Percentiles rank a stretch among this genome's conserved stretches.
Evolutionary conservation across 2,797 vertebrate genomes (phyloP).

Genomic region (Helarctos malayanus): DNA sequence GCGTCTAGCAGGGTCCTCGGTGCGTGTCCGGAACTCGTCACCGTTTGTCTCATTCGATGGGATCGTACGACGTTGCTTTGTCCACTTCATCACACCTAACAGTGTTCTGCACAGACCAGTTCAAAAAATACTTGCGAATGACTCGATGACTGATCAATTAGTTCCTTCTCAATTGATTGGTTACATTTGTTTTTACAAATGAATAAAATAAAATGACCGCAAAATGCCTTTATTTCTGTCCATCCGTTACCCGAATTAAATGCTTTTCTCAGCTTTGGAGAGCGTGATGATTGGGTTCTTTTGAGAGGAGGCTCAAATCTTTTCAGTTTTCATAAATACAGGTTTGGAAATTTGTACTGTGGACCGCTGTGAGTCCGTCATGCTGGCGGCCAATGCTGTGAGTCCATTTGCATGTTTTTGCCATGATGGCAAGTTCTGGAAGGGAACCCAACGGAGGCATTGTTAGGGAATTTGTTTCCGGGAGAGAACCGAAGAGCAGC

Average conservation of each 20-base stretch:
- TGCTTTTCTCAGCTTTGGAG: conserved; percentile 63
- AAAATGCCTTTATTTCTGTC: conserved; percentile 63
- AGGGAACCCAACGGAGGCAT: not conserved
- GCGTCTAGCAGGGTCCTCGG: not conserved
- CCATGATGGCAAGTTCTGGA: not conserved
- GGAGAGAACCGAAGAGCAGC: not conserved
- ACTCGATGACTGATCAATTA: not conserved
- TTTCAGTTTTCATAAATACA: not conserved
- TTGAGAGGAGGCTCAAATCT: not conserved
- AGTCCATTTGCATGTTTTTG: not conserved
- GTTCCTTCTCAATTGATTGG: not conserved
- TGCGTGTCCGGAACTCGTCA: fast-evolving
- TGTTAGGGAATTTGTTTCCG: not conserved
- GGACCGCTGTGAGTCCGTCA: no score
- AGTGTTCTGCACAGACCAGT: not conserved
- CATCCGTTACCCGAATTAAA: conserved; percentile 36
- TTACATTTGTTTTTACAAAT: not conserved
- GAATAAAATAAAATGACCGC: not conserved
- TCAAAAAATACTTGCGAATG: not conserved
- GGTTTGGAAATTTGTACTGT: not conserved
- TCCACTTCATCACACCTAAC: not conserved
- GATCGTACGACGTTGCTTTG: not conserved
- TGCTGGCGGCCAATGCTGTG: not conserved
- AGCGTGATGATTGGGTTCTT: conserved; percentile 40
- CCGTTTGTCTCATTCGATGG: not conserved